Base-by-base conservation (phyloP, 2,113 vertebrate genomes). In the Mystacornis crossleyi region DNA sequence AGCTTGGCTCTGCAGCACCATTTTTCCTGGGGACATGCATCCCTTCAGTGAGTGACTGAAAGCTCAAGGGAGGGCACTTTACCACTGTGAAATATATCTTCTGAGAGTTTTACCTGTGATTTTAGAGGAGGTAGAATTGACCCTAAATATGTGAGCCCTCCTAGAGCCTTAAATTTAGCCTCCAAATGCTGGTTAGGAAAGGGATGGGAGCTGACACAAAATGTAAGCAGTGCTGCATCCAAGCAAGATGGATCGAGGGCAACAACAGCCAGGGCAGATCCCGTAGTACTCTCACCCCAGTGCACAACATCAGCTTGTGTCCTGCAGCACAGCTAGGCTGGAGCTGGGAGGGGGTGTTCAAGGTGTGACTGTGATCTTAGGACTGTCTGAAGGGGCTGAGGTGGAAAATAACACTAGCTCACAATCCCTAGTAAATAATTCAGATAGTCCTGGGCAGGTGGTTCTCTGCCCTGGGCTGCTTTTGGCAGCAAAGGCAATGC, bases 1-100 rank as follows among this genome's bases (percentile, higher is more conserved):
- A 61, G 31, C 55, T 65, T 84, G 42, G 43, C 18, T 67, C 43
- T 55, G 50, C 0, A 0, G 12, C 16, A 10, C 58, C 3, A 1
- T 60, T 90, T 81, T 38, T 84, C 18, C 60, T 47, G 28, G 18
- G 34, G 9, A 60, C 14, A 2, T 6, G 14, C 42, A 51, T 33
- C 9, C 47, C 40, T 29, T 40, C 29, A 55, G 50, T 10, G 47
- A 60, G 71, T 34, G 62, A 58, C 57, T 2, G 0, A 81, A 86
- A 73, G 50, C 33, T 72, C 34, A 33, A 67, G 26, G 18, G 4
- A 14, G 8, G 43, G 12, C 16, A 33, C 7, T 45, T 60, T 53
- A 23, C 25, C 10, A 13, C 31, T 81, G 88, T 48, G 73, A 65
- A 61, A n/a, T 36, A 14, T 7, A 4, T 38, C 13, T 79, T 78